Percentiles rank a stretch among this genome's conserved stretches.
phyloP scores from a whole-genome alignment of 2,113 vertebrate genomes.

The Phainopepla nitens region DNA sequence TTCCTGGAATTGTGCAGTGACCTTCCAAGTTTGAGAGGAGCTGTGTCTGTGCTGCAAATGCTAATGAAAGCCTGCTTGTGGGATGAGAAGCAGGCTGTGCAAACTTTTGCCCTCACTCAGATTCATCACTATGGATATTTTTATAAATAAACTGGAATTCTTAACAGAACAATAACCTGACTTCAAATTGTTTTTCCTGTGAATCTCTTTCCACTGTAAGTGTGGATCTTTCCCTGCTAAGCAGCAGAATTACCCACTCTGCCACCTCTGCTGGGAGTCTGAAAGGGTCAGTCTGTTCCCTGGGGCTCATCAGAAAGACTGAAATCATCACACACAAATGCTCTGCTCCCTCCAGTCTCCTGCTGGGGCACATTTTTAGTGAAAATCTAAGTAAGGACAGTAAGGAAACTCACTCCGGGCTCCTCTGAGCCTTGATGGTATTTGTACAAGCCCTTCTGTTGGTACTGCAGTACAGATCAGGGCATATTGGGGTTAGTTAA shows the following conservation, averaged over 20 bases:
- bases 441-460: neutral
- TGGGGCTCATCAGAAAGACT: neutral
- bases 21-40: neutral
- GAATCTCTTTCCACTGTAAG: neutral
- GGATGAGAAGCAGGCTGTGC: neutral
- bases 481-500: accelerated
- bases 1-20: neutral
- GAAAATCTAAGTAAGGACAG: neutral
- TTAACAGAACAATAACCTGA: neutral
- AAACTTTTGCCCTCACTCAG: neutral
- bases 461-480: neutral
- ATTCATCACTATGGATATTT: neutral
- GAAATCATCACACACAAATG: accelerated
- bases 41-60: neutral
- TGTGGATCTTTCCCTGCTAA: neutral
- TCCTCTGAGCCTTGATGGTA: neutral
- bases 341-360: neutral
- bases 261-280: neutral
- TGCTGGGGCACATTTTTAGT: accelerated
- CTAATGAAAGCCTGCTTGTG: neutral
- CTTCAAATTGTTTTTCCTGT: neutral
- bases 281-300: neutral
- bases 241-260: neutral
- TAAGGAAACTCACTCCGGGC: neutral
- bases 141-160: neutral